Conservation (phyloP, 2,888 invertebrate genomes). For the Falcaria lacertinaria region DNA sequence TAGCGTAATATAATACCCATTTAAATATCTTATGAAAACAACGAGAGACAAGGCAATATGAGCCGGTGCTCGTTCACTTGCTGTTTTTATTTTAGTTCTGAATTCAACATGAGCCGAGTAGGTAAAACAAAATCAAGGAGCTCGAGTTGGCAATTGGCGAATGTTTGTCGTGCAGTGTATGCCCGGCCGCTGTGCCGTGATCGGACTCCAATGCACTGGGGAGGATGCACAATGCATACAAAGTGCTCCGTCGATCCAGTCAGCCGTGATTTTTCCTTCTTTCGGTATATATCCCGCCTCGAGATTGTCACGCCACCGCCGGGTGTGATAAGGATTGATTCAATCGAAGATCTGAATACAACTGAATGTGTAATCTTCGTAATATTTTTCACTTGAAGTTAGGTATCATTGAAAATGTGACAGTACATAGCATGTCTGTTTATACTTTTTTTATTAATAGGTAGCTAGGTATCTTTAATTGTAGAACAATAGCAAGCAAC, state of each 20-base stretch:
- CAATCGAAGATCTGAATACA: constrained; percentile 22
- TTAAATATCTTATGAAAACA: not conserved
- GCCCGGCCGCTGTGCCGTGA: constrained; percentile 48
- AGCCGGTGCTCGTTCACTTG: constrained; percentile 1
- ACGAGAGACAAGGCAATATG: not conserved
- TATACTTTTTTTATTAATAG: too few species aligned
- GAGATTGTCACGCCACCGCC: constrained; percentile 31
- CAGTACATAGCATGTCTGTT: too few species aligned
- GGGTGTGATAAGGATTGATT: constrained; percentile 48
- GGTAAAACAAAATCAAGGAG: constrained; percentile 50
- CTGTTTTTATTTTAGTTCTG: constrained; percentile 2
- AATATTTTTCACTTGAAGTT: too few species aligned
- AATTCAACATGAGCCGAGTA: constrained; percentile 35
- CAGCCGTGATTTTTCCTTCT: constrained; percentile 58
- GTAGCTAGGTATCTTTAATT: too few species aligned
- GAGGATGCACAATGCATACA: constrained; percentile 63
- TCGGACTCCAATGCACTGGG: constrained; percentile 51
- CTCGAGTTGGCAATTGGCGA: constrained; percentile 52
- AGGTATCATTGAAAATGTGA: too few species aligned
- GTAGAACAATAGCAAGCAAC: too few species aligned
- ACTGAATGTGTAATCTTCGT: too few species aligned
- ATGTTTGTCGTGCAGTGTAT: constrained; percentile 56
- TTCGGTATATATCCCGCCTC: constrained; percentile 32
- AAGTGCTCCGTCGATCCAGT: constrained; percentile 49
- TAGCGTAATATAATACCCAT: not conserved